Percentiles rank a stretch among this genome's conserved stretches.
phyloP scores from a whole-genome alignment of 2,113 vertebrate species.

The Eulemur macaco region DNA sequence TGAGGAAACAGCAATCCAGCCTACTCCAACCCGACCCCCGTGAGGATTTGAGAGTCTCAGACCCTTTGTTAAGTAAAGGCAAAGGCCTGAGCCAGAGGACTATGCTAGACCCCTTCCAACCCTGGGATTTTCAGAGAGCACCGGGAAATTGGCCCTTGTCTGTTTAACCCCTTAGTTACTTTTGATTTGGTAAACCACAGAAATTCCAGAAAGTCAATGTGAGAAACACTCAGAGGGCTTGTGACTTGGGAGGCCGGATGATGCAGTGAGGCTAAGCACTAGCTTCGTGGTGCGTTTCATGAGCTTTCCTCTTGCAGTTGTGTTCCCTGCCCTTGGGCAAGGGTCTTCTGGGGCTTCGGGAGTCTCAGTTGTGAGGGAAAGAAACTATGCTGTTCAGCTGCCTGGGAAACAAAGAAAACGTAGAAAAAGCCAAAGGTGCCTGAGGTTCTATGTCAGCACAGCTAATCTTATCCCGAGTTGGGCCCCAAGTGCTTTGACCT shows the following conservation, averaged over 20 bases:
- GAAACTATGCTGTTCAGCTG: neutral
- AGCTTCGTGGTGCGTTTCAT: neutral
- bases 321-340: neutral
- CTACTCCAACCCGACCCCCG: neutral
- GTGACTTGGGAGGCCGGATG: neutral
- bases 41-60: neutral
- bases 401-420: neutral
- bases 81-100: neutral
- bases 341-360: neutral
- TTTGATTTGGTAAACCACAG: constrained; percentile 40
- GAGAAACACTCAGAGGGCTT: neutral
- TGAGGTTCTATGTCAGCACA: neutral
- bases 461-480: neutral
- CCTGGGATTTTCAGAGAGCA: neutral
- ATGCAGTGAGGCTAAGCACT: no score
- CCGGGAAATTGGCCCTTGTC: neutral
- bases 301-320: neutral
- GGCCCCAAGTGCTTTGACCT: neutral
- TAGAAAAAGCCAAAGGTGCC: neutral
- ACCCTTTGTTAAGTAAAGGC: neutral
- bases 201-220: constrained; percentile 19
- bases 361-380: neutral
- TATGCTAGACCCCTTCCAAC: neutral
- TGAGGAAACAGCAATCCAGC: neutral
- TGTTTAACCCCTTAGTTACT: neutral